Percentiles rank a stretch among this genome's conserved stretches.
phyloP scores from a whole-genome alignment of 1,140 invertebrate genomes.

The Calephelis virginiensis region DNA sequence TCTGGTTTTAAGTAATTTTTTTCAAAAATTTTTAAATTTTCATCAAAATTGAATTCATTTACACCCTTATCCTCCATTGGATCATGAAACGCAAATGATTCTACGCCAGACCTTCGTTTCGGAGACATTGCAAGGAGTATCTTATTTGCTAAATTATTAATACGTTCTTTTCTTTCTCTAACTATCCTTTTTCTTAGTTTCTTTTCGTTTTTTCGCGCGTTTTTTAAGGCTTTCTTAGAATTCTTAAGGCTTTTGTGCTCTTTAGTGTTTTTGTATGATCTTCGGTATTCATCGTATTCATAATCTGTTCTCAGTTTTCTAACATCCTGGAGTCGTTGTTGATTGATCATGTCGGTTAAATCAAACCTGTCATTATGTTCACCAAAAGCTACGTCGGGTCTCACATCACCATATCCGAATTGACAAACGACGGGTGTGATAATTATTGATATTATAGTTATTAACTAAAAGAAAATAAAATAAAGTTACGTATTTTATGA shows the following conservation, averaged over 20 bases:
- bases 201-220: slow-evolving; percentile 14
- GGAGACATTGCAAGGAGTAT: slow-evolving; percentile 17
- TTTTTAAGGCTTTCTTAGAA: not conserved
- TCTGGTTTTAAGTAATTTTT: slow-evolving; percentile 8
- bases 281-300: slow-evolving; percentile 19
- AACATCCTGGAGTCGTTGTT: slow-evolving; percentile 14
- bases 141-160: slow-evolving; percentile 30
- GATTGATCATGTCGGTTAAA: slow-evolving; percentile 30
- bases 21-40: slow-evolving; percentile 27
- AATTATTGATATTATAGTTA: slow-evolving; percentile 9
- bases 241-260: not conserved
- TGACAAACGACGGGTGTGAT: slow-evolving; percentile 29
- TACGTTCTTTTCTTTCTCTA: slow-evolving; percentile 26
- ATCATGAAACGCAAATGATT: slow-evolving; percentile 32
- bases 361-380: slow-evolving; percentile 43
- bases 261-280: not conserved
- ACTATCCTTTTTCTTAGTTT: slow-evolving; percentile 23
- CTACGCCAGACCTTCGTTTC: not conserved
- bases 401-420: slow-evolving; percentile 23
- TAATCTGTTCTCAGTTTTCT: slow-evolving; percentile 12
- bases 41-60: slow-evolving; percentile 24
- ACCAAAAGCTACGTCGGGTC: slow-evolving; percentile 38
- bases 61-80: slow-evolving; percentile 27
- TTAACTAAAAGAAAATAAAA: slow-evolving; percentile 20
- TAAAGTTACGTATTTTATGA: too few relatives aligned